Conservation (phyloP, 1,140 invertebrate species). For the Drosophila bifasciata region DNA sequence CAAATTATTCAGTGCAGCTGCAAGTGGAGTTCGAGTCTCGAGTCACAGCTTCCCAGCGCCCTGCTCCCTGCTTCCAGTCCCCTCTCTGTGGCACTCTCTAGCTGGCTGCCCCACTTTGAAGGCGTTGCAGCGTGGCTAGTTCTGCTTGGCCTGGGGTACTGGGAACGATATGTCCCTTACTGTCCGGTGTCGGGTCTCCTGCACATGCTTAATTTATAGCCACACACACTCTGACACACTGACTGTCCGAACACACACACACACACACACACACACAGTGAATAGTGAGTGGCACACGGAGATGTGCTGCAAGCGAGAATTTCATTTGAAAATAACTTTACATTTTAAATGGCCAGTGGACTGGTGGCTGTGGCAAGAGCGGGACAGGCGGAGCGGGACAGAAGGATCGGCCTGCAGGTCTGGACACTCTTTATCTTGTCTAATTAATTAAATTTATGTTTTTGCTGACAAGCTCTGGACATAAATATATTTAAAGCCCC, state of each 20-base stretch:
- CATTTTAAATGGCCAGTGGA: constrained; percentile 55
- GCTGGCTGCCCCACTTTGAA: constrained; percentile 9
- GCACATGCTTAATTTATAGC: constrained; percentile 69
- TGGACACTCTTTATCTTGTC: constrained; percentile 63
- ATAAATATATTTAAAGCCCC: constrained; percentile 72
- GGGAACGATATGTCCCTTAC: constrained; percentile 26
- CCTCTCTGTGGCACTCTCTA: constrained; percentile 10
- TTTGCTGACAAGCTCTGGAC: constrained; percentile 61
- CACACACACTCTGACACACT: constrained; percentile 53
- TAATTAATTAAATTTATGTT: constrained; percentile 78
- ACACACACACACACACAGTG: constrained; percentile 14
- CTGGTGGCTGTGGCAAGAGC: not conserved
- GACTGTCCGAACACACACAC: constrained; percentile 1
- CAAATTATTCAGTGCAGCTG: constrained; percentile 74
- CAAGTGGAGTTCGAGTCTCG: constrained; percentile 37
- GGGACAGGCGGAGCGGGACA: not conserved
- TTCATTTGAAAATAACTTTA: constrained; percentile 66
- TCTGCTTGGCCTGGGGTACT: constrained; percentile 16
- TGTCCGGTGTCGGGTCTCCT: constrained; percentile 21
- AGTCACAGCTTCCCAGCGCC: no score
- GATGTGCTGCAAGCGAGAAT: constrained; percentile 42
- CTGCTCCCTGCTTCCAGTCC: constrained; percentile 1
- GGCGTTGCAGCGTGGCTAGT: constrained; percentile 36
- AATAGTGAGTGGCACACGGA: constrained; percentile 9
- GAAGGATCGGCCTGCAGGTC: constrained; percentile 4